phyloP scores from a whole-genome alignment of 2,888 invertebrate species.

The Teinopalpus imperialis region DNA sequence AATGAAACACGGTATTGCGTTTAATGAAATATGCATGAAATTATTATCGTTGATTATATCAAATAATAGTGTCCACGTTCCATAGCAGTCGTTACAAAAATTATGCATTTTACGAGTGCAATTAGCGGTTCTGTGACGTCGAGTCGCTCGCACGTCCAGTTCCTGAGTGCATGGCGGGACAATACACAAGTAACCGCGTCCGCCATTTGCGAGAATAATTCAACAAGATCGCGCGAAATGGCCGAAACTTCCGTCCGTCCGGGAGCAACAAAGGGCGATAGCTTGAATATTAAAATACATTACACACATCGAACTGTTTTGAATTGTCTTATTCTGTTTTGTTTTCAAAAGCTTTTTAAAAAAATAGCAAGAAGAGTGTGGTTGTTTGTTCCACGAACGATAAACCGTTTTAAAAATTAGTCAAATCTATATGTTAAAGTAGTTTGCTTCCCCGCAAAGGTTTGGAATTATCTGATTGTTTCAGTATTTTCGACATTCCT shows the following conservation, averaged over 20 bases:
- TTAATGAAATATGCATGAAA: constrained; percentile 17
- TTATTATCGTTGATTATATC: constrained; percentile 20
- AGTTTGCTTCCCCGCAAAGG: too few relatives aligned
- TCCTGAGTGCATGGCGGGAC: constrained; percentile 41
- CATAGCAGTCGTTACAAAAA: constrained; percentile 36
- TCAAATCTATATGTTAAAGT: too few relatives aligned
- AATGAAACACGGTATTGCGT: constrained; percentile 14
- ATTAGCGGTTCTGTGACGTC: constrained; percentile 61
- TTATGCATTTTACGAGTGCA: constrained; percentile 50
- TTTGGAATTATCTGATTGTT: too few relatives aligned
- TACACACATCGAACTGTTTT: constrained; percentile 30
- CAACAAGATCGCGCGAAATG: constrained; percentile 70
- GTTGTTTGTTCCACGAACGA: too few relatives aligned
- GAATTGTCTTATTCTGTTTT: too few relatives aligned
- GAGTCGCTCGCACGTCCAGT: constrained; percentile 47
- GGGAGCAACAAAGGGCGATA: constrained; percentile 30
- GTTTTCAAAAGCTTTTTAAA: too few relatives aligned
- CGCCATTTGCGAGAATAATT: constrained; percentile 70
- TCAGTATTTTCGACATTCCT: too few relatives aligned
- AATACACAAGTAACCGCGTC: constrained; percentile 52
- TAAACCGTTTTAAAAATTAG: too few relatives aligned
- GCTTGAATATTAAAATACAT: constrained; percentile 50
- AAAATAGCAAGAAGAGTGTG: too few relatives aligned
- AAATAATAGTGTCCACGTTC: constrained; percentile 2
- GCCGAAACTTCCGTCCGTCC: constrained; percentile 46